phyloP scores from a whole-genome alignment of 2,797 vertebrate genomes.

The Taenioides sp. region DNA sequence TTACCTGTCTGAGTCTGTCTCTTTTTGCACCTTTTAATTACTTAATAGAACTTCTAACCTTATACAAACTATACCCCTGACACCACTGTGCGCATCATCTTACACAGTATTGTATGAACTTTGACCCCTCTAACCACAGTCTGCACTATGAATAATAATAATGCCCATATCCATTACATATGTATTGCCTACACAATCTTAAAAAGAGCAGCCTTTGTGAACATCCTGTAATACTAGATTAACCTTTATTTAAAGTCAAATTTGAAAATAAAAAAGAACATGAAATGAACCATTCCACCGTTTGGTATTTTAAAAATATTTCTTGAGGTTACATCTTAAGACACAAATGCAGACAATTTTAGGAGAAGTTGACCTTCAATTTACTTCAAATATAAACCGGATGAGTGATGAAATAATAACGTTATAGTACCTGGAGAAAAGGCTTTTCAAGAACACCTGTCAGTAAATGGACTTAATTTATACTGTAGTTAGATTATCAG shows the following conservation, averaged over 20 bases:
- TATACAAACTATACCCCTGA: slow-evolving; percentile 6
- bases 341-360: not conserved
- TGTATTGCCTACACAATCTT: not conserved
- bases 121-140: slow-evolving; percentile 9
- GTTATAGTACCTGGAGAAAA: no score
- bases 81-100: not conserved
- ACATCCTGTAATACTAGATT: not conserved
- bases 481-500: not conserved
- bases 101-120: slow-evolving; percentile 7
- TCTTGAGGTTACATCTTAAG: not conserved
- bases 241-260: not conserved
- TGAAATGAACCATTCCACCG: not conserved
- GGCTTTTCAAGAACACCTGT: not conserved
- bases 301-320: not conserved
- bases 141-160: not conserved
- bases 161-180: slow-evolving; percentile 1
- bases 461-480: no score
- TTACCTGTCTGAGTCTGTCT: not conserved
- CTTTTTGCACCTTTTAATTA: not conserved
- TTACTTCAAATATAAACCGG: no score
- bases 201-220: not conserved
- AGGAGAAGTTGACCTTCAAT: not conserved
- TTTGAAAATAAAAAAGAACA: not conserved
- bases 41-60: not conserved
- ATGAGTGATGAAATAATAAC: no score